These are phyloP conservation scores for Eidolon helvum DNA, from an alignment of 2,113 vertebrate genomes.

Conservation along the genomic window DNA sequence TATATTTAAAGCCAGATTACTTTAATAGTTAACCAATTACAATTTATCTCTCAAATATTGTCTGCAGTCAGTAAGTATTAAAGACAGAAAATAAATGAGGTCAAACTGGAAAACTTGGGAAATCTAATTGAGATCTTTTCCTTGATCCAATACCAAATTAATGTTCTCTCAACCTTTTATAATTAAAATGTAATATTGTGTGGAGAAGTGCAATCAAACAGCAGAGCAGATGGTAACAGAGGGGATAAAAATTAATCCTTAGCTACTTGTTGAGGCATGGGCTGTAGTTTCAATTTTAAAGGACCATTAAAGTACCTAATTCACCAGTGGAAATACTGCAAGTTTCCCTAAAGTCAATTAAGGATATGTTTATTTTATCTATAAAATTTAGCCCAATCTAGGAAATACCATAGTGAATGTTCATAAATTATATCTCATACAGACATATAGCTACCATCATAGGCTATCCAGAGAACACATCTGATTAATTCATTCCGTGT, in stretches of 20 bases:
- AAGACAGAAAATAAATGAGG: background rate
- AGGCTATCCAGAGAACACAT: background rate
- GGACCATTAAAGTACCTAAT: background rate
- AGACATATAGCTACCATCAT: background rate
- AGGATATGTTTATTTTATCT: background rate
- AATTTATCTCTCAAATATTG: background rate
- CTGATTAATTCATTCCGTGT: background rate
- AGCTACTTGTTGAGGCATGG: background rate
- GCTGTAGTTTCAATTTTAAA: background rate
- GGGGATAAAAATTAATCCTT: conserved; percentile 48
- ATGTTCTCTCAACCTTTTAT: conserved; percentile 44
- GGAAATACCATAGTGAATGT: background rate
- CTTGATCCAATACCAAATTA: conserved; percentile 48
- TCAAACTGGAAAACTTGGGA: conserved; percentile 17
- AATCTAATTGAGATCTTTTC: conserved; percentile 40
- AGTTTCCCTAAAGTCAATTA: background rate
- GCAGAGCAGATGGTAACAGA: conserved; percentile 51
- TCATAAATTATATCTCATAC: background rate
- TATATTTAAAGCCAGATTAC: background rate
- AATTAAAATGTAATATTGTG: conserved; percentile 30
- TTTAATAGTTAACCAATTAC: background rate
- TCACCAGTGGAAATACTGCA: conserved; percentile 10
- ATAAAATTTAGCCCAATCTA: background rate
- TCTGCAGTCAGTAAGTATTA: background rate
- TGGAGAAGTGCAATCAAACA: conserved; percentile 53